Evolutionary conservation across 1,140 invertebrate species (phyloP), one percentile per base, ranked within the genome.

Genomic region (Drosophila teissieri): DNA sequence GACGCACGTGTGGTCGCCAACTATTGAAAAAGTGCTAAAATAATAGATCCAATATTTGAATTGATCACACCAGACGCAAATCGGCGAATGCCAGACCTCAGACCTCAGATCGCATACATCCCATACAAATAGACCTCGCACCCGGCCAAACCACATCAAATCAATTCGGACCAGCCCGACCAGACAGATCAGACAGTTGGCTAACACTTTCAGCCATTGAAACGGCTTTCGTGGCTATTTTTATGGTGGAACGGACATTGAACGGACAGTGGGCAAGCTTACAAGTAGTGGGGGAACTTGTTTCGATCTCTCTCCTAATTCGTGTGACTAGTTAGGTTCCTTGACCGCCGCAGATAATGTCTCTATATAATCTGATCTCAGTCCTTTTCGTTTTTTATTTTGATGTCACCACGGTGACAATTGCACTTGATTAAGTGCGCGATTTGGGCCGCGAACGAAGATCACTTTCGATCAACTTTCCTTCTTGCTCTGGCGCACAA

Each of bases 211-310:
- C 46, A 40, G 64, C 45, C 57, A 61, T 64, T 36, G 46, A 57
- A 83, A 75, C 80, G 81, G 51, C 68, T 76, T 84, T 80, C 78
- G 34, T 69, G 72, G 72, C 73, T 84, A 84, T 84, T 84, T 83
- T 84, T 84, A 84, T 80, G 56, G 45, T 61, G 69, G 65, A 79
- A 82, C 83, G 80, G 67, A 83, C 80, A 83, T 39, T 49, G 76
- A 78, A 80, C 82, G 80, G 80, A 78, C 80, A 78, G 39, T 42
- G 67, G 46, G 44, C 45, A 49, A 67, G 65, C 65, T 69, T 45
- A 45, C 48, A 31, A 49, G 36, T 34, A 17, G 58, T 64, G 64
- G 61, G 49, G 48, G 64, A 84, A 84, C 81, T 73, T 85, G 81
- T 80, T 84, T 73, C 44, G 34, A 64, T 63, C 54, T 56, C 58